Evolutionary conservation across 2,113 vertebrate species (phyloP), one percentile per base, ranked within the genome.

Genomic region (Hydrolagus affinis): DNA sequence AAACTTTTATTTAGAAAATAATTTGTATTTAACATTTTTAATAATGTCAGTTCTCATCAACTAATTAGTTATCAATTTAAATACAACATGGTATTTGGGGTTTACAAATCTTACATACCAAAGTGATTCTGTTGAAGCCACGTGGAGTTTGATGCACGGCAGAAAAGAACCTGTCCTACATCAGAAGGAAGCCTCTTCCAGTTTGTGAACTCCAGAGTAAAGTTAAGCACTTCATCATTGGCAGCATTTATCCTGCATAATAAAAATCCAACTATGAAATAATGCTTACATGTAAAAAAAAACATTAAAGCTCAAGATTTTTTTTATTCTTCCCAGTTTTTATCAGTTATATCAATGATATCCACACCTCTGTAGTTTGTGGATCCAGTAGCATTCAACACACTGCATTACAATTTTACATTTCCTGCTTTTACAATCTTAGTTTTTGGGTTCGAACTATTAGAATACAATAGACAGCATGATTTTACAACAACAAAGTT

Each of bases 181-280:
- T 73, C 0, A 14, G 72, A 72, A 4, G 93, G 87, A 88, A 97
- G 89, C 86, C 88, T 91, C 23, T 92, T 95, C 96, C 96, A 97
- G 89, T 97, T 95, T 85, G 95, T 90, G 87, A 96, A 96, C 88
- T 95, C 93, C 86, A 97, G 91, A 86, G 94, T 91, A 87, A 95
- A 95, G 89, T 94, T 93, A 86, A 96, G 86, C 56, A 88, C 87
- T 0, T 90, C 90, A 14, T 91, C 87, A 23, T 89, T 91, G 57
- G 91, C 92, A 59, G 91, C 88, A 17, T 91, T 87, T 88, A 95
- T 86, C 92, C 95, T 96, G 25, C 60, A 85, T 75, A 85, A 87
- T 10, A 87, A 80, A 85, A 87, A 71, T 73, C 1, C 60, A 78
- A 56, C 2, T 32, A n/a, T 25, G 11, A 56, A 44, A 44, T 44